Evolutionary conservation across 2,888 invertebrate genomes (phyloP).

Genomic region (Enchytraeus crypticus): DNA sequence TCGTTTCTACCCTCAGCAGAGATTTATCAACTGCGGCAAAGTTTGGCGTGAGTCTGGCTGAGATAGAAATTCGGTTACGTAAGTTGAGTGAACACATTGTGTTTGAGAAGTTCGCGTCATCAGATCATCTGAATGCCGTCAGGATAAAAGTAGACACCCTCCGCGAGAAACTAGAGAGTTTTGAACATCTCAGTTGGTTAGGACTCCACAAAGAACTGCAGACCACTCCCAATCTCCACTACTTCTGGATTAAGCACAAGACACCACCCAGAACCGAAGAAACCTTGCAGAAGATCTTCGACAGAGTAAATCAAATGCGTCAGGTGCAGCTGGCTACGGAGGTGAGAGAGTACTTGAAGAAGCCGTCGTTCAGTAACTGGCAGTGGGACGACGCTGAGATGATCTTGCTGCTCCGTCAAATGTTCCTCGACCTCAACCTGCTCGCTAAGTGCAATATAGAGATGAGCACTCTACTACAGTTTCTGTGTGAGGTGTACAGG

Average conservation of each 20-base stretch:
- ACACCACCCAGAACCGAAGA: constrained; percentile 13
- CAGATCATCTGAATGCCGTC: too few species aligned
- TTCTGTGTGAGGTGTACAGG: constrained; percentile 24
- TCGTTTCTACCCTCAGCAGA: constrained; percentile 23
- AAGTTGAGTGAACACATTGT: too few species aligned
- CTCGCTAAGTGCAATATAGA: constrained; percentile 47
- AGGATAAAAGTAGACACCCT: background rate
- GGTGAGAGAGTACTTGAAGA: constrained; percentile 59
- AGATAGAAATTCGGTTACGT: too few species aligned
- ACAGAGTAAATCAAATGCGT: constrained; percentile 32
- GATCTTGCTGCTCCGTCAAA: constrained; percentile 48
- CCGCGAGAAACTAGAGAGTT: background rate
- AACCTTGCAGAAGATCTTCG: constrained; percentile 35
- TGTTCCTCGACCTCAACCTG: constrained; percentile 47
- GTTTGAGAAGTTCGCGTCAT: too few species aligned
- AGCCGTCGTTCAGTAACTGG: constrained; percentile 62
- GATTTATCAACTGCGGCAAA: too few species aligned
- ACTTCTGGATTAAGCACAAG: background rate
- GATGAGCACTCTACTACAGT: background rate
- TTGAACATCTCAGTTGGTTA: constrained; percentile 42
- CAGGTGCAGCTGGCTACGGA: constrained; percentile 52
- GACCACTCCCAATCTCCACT: background rate
- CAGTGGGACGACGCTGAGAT: constrained; percentile 72
- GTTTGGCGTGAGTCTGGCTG: too few species aligned
- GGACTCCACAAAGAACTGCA: constrained; percentile 15